A percentile compares a stretch with the other conserved stretches of the same genome.
Conservation (phyloP, 1,140 invertebrate species). For the Hylyphantes graminicola region DNA sequence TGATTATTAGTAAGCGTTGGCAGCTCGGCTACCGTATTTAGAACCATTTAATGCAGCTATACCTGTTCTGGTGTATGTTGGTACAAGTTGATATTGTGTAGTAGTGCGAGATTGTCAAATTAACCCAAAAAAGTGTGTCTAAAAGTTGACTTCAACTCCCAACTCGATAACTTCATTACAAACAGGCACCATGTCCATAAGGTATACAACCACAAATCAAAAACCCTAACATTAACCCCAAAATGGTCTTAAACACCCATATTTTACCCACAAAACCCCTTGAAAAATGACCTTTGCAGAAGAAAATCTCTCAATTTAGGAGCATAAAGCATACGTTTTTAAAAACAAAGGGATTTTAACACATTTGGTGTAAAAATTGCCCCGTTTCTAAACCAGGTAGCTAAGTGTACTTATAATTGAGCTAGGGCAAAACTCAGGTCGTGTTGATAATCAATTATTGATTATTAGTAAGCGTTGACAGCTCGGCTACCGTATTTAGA, state of each 20-base stretch:
- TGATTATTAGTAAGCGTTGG: slow-evolving; percentile 45
- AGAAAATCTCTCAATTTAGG: slow-evolving; percentile 35
- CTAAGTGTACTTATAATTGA: neutral
- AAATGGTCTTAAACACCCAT: neutral
- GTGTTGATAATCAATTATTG: slow-evolving; percentile 17
- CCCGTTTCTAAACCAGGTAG: neutral
- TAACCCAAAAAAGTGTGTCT: too few species aligned
- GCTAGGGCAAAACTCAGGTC: slow-evolving; percentile 6
- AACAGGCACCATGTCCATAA: too few species aligned
- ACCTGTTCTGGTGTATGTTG: too few species aligned
- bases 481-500: slow-evolving; percentile 44
- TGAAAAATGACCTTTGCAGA: slow-evolving; percentile 16
- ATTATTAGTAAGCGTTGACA: slow-evolving; percentile 52
- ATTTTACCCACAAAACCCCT: slow-evolving; percentile 21
- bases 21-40: slow-evolving; percentile 49
- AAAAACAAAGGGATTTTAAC: slow-evolving; percentile 9
- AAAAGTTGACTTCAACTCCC: too few species aligned
- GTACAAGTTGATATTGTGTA: too few species aligned
- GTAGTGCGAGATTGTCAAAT: too few species aligned
- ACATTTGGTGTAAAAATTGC: slow-evolving; percentile 29
- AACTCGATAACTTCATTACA: too few species aligned
- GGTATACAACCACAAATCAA: too few species aligned
- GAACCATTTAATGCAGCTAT: slow-evolving; percentile 27
- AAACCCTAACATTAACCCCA: too few species aligned
- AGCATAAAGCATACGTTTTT: neutral